Evolutionary conservation across 2,113 vertebrate genomes (phyloP).

Genomic region (Sinocyclocheilus maitianheensis): DNA sequence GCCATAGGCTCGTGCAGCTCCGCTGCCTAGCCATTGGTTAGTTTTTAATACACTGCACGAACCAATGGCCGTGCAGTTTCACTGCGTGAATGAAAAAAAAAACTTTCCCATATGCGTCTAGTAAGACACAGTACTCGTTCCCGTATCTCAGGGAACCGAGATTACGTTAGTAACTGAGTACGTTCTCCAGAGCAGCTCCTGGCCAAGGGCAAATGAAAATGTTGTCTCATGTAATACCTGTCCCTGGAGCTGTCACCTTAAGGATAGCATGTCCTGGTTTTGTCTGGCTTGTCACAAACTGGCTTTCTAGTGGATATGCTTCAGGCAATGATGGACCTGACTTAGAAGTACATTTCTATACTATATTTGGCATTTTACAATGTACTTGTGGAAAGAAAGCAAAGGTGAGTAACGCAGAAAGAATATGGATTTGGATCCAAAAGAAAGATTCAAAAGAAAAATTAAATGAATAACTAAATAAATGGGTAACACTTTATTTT

Average conservation of each 20-base stretch:
- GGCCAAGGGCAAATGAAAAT: neutral
- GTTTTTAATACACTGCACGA: too few species aligned
- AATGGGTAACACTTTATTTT: too few species aligned
- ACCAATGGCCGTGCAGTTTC: too few species aligned
- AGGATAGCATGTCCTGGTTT: neutral
- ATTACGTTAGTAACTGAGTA: too few species aligned
- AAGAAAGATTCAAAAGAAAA: too few species aligned
- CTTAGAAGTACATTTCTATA: neutral
- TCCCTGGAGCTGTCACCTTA: slow-evolving; percentile 4
- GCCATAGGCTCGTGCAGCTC: too few species aligned
- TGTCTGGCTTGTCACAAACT: neutral
- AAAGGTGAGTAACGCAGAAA: neutral
- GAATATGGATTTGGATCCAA: neutral
- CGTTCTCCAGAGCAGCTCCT: neutral
- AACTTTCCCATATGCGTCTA: too few species aligned
- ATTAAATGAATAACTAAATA: too few species aligned
- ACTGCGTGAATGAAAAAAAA: too few species aligned
- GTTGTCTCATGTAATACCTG: neutral
- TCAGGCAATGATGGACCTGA: neutral
- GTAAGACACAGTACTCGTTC: too few species aligned
- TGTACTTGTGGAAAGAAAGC: neutral
- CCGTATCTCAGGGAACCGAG: too few species aligned
- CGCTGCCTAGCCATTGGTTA: too few species aligned
- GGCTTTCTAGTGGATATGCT: neutral
- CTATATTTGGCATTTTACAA: neutral